Conservation (phyloP, 2,888 invertebrate species). For the Bugula neritina region DNA sequence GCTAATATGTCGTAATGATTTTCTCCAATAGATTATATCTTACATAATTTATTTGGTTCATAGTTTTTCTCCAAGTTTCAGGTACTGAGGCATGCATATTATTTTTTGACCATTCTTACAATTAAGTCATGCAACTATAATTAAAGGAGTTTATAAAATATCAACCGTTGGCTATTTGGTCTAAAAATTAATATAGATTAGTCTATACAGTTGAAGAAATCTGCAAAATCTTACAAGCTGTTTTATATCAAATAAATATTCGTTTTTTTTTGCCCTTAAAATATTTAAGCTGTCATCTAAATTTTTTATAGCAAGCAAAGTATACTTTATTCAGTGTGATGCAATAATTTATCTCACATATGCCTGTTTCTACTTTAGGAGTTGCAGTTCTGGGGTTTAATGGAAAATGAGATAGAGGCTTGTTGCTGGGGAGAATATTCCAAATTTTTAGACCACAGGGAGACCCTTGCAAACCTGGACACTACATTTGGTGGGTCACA, state of each 20-base stretch:
- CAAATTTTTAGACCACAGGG: constrained; percentile 47
- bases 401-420: constrained; percentile 49
- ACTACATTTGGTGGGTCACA: constrained; percentile 39
- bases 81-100: too few relatives aligned
- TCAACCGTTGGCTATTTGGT: too few relatives aligned
- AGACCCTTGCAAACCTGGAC: constrained; percentile 47
- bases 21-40: too few relatives aligned
- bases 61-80: too few relatives aligned
- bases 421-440: constrained; percentile 52
- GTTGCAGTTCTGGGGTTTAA: constrained; percentile 49
- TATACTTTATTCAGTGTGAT: neutral
- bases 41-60: too few relatives aligned
- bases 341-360: neutral
- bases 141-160: too few relatives aligned
- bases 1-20: too few relatives aligned
- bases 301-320: neutral
- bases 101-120: too few relatives aligned
- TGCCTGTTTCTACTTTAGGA: constrained; percentile 37
- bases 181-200: too few relatives aligned
- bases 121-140: too few relatives aligned
- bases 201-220: neutral
- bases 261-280: neutral
- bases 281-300: neutral
- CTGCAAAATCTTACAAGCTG: neutral
- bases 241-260: neutral